Base-by-base conservation (phyloP, 2,888 invertebrate genomes). In the Epinotia ramella region DNA sequence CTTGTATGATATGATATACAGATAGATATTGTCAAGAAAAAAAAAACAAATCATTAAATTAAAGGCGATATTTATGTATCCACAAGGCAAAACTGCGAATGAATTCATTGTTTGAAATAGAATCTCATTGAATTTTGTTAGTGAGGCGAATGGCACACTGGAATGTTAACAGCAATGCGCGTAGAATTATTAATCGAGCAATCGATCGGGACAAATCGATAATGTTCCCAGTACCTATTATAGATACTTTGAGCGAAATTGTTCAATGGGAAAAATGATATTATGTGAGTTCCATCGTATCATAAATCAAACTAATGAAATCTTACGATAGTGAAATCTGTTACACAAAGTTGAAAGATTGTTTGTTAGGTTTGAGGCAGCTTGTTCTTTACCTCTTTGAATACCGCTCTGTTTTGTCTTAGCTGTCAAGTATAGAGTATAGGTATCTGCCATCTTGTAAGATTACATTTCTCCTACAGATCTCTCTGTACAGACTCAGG, bases 71-170 rank as follows among this genome's bases (percentile, higher is more conserved):
- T 24, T 65, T 49, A 49, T 66, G 53, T 49, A n/a, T 49, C 28
- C 1, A 49, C 28, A 62, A 28, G 11, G 33, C n/a, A 11, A 28
- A 11, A n/a, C 33, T 18, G 9, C 49, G 33, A 18, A 53, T 16
- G 33, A 28, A 53, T 66, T n/a, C n/a, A 28, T 6, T 24, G 20
- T 49, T 59, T 49, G 49, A 40, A 66, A 53, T 60, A 60, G 33
- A 57, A 62, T 68, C 62, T 63, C 46, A 63, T 69, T 73, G 73
- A 78, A 85, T 81, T 83, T 81, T 82, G 83, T 78, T 79, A 78
- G 78, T 78, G 78, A 77, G 77, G 74, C 79, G 82, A 84, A 85
- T 84, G 80, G 82, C 77, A 77, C 73, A 77, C 78, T 79, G 78
- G 80, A 80, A 82, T 81, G 82, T 77, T 77, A 78, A 81, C 75